Evolutionary conservation across 2,797 vertebrate genomes (phyloP).

Genomic region (Xyrichtys novacula): DNA sequence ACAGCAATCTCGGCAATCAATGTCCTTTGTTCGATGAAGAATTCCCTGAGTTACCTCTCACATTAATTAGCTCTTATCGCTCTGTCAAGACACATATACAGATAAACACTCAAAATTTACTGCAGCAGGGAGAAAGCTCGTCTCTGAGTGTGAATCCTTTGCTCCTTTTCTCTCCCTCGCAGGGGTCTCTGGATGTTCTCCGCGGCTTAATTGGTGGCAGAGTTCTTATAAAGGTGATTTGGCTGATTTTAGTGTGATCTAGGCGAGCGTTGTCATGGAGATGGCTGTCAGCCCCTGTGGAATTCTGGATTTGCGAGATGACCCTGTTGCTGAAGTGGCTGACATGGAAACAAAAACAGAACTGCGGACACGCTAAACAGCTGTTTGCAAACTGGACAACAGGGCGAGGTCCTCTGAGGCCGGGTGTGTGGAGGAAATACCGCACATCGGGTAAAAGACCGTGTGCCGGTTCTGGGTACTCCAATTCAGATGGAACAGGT

Average conservation of each 20-base stretch:
- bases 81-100: conserved; percentile 38
- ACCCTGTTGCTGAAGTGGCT: conserved; percentile 29
- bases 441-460: background rate
- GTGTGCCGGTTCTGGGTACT: background rate
- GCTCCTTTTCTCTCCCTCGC: conserved; percentile 47
- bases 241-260: conserved; percentile 64
- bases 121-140: conserved; percentile 26
- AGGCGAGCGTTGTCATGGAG: conserved; percentile 77
- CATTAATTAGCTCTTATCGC: conserved; percentile 75
- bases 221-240: conserved; percentile 78
- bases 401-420: conserved; percentile 4
- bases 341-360: conserved; percentile 17
- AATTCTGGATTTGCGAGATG: conserved; percentile 34
- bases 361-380: conserved; percentile 22
- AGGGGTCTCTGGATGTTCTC: conserved; percentile 39
- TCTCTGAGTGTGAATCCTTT: conserved; percentile 42
- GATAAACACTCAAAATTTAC: conserved; percentile 46
- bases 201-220: conserved; percentile 72
- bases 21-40: conserved; percentile 72
- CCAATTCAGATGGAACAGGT: background rate
- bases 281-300: conserved; percentile 55
- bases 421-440: background rate
- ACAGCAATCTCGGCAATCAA: conserved; percentile 76
- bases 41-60: conserved; percentile 71
- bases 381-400: conserved; percentile 18